Percentiles rank a stretch among this genome's conserved stretches.
phyloP scores from a whole-genome alignment of 2,797 vertebrate species.

The Myotis findleyi region DNA sequence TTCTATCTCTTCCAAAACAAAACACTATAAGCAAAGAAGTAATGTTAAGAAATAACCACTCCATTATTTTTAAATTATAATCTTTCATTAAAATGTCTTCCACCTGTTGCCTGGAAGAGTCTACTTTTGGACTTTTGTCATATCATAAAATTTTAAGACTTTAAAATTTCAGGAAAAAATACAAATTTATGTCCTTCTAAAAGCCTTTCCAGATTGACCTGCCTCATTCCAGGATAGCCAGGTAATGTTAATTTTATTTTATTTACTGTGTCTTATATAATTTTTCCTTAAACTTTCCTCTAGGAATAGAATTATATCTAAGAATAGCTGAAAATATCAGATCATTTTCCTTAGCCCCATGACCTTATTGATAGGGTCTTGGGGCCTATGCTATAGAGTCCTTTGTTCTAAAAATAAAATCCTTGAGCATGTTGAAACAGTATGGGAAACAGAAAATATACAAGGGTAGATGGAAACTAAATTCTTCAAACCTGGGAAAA shows the following conservation, averaged over 20 bases:
- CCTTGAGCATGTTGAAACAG: constrained; percentile 11
- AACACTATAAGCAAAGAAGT: constrained; percentile 60
- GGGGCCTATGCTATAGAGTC: not conserved
- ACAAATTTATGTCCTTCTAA: not conserved
- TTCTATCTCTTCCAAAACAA: constrained; percentile 64
- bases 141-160: constrained; percentile 41
- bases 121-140: not conserved
- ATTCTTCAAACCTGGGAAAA: constrained; percentile 46
- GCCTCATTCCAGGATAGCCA: constrained; percentile 26
- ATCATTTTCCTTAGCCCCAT: not conserved
- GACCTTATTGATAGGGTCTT: not conserved
- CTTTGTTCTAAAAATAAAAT: constrained; percentile 66
- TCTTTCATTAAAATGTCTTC: constrained; percentile 37
- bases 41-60: constrained; percentile 42
- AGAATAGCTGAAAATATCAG: constrained; percentile 29
- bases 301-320: constrained; percentile 25
- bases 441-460: constrained; percentile 30
- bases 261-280: not conserved
- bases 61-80: constrained; percentile 35
- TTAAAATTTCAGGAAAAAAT: constrained; percentile 52
- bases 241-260: constrained; percentile 44
- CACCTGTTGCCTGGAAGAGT: not conserved
- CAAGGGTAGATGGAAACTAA: constrained; percentile 2
- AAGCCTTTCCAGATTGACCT: constrained; percentile 56
- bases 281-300: constrained; percentile 32